Evolutionary conservation across 2,888 invertebrate species (phyloP).

Genomic region (Chouioia cunea): DNA sequence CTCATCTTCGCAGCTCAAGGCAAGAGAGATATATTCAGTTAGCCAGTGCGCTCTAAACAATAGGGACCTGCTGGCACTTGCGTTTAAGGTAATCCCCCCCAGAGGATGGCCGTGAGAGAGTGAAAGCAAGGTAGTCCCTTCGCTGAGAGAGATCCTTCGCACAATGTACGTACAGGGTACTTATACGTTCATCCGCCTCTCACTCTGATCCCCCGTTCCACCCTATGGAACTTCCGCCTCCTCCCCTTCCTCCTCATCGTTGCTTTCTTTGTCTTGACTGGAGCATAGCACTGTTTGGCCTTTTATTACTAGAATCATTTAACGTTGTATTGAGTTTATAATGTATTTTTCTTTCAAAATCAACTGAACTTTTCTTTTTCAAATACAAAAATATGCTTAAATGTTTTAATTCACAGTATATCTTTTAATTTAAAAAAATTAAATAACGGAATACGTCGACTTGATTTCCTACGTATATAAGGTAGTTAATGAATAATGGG

Average conservation of each 20-base stretch:
- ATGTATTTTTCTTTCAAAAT: too few species aligned
- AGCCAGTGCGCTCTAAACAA: conserved; percentile 61
- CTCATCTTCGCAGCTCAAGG: background rate
- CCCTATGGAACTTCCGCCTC: conserved; percentile 7
- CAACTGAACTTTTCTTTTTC: too few species aligned
- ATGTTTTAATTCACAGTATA: too few species aligned
- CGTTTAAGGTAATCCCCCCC: conserved; percentile 66
- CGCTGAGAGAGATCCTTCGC: conserved; percentile 54
- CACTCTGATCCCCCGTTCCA: conserved; percentile 31
- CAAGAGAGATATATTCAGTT: conserved; percentile 15
- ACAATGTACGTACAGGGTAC: conserved; percentile 58
- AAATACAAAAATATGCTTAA: too few species aligned
- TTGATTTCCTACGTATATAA: too few species aligned
- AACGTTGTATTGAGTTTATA: conserved; percentile 2
- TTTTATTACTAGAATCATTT: background rate
- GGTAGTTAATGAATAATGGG: too few species aligned
- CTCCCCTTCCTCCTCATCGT: background rate
- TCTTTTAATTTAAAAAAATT: too few species aligned
- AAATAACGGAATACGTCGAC: too few species aligned
- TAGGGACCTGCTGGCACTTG: conserved; percentile 59
- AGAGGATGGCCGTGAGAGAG: conserved; percentile 57
- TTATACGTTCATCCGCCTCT: conserved; percentile 27
- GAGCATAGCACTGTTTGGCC: background rate
- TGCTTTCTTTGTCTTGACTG: background rate
- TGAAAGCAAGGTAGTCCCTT: conserved; percentile 52